Conservation (phyloP, 2,888 invertebrate species). For the Aspidapion aeneum region DNA sequence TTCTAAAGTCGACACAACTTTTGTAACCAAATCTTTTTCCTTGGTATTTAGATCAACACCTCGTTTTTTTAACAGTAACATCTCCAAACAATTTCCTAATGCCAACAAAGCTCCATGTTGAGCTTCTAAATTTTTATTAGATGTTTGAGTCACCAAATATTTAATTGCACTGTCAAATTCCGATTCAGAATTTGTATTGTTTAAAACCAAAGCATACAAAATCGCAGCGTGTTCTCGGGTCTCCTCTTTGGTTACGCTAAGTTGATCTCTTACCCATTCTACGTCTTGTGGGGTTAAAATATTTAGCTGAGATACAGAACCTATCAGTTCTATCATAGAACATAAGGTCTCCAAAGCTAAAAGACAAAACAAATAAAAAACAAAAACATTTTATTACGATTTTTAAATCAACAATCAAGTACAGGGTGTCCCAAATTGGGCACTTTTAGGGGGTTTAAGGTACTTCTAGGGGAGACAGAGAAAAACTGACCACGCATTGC, state of each 20-base stretch:
- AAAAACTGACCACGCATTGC: too few relatives aligned
- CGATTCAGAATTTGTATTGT: constrained; percentile 53
- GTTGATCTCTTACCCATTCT: constrained; percentile 58
- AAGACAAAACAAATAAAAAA: too few relatives aligned
- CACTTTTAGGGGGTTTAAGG: too few relatives aligned
- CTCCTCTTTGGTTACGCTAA: constrained; percentile 72
- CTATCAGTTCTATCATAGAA: constrained; percentile 80
- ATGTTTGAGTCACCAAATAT: constrained; percentile 53
- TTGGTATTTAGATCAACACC: constrained; percentile 43
- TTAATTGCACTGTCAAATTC: constrained; percentile 56
- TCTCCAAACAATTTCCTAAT: constrained; percentile 67
- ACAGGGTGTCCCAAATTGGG: too few relatives aligned
- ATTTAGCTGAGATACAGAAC: constrained; percentile 71
- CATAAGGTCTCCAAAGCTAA: constrained; percentile 63
- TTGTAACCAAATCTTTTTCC: constrained; percentile 58
- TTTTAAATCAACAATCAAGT: too few relatives aligned
- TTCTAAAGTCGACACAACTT: constrained; percentile 25
- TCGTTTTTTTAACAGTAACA: constrained; percentile 51
- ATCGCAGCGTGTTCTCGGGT: constrained; percentile 70
- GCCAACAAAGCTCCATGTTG: constrained; percentile 78
- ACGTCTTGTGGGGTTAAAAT: constrained; percentile 60
- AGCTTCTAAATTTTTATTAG: constrained; percentile 62
- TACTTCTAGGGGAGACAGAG: too few relatives aligned
- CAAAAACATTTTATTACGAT: too few relatives aligned
- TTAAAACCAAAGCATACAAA: constrained; percentile 67